Evolutionary conservation across 2,888 invertebrate genomes (phyloP).

Genomic region (Acronicta psi): DNA sequence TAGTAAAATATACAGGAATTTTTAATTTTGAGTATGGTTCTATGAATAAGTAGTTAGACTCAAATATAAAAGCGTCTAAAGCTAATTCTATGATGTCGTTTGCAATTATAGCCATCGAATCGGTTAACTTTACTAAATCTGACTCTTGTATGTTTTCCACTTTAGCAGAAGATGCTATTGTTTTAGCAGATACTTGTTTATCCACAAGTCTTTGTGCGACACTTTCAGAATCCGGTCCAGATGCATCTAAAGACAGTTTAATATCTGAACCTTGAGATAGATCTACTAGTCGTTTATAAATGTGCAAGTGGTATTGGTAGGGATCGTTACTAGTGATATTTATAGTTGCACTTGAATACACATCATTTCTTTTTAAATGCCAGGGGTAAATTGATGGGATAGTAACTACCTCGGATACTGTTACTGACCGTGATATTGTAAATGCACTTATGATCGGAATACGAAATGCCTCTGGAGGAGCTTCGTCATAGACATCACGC

Average conservation of each 20-base stretch:
- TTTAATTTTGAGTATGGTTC: conserved; percentile 59
- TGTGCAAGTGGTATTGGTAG: conserved; percentile 67
- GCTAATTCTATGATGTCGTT: conserved; percentile 65
- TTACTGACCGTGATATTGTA: conserved; percentile 50
- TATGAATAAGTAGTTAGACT: conserved; percentile 66
- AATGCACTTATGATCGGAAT: conserved; percentile 70
- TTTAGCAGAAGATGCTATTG: conserved; percentile 3
- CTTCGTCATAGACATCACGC: conserved; percentile 54
- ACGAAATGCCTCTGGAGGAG: conserved; percentile 63
- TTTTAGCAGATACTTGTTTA: conserved; percentile 1
- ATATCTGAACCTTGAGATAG: conserved; percentile 51
- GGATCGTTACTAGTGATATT: conserved; percentile 63
- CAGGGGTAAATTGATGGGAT: conserved; percentile 75
- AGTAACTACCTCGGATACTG: conserved; percentile 64
- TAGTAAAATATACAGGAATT: conserved; percentile 70
- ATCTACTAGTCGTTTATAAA: conserved; percentile 65
- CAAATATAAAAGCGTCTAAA: conserved; percentile 73
- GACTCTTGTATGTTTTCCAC: conserved; percentile 11
- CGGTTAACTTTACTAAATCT: conserved; percentile 47
- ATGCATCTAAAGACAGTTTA: conserved; percentile 57
- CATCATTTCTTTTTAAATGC: conserved; percentile 67
- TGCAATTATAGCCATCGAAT: conserved; percentile 60
- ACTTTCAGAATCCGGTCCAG: conserved; percentile 62
- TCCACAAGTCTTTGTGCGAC: conserved; percentile 48
- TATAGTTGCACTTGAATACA: conserved; percentile 66